Conservation (phyloP, 2,113 vertebrate species). For the Zosterops lateralis region DNA sequence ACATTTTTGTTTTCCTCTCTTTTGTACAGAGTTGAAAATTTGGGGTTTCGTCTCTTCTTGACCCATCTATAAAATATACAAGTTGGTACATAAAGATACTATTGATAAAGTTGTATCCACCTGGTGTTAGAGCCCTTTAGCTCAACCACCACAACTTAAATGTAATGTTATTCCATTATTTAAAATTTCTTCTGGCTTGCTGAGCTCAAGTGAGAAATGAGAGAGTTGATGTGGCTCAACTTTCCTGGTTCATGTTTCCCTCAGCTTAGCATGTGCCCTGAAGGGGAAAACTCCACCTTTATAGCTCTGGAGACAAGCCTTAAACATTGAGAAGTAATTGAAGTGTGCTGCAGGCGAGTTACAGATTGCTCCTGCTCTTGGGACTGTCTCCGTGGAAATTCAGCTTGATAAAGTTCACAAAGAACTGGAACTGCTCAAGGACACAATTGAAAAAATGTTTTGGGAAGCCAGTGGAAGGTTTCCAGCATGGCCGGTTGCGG, state of each 20-base stretch:
- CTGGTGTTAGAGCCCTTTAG: background rate
- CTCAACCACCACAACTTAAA: background rate
- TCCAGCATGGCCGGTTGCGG: background rate
- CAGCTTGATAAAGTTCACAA: background rate
- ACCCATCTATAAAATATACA: background rate
- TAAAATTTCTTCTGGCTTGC: background rate
- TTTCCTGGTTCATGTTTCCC: background rate
- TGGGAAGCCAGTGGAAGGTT: background rate
- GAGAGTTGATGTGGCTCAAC: background rate
- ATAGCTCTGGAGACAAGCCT: background rate
- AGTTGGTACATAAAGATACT: background rate
- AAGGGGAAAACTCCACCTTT: background rate
- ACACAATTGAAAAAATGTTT: background rate
- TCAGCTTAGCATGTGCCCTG: accelerated
- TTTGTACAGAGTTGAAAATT: background rate
- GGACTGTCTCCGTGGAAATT: background rate
- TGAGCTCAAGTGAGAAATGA: background rate
- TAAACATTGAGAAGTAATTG: background rate
- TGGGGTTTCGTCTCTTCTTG: background rate
- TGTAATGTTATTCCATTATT: background rate
- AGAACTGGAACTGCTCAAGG: background rate
- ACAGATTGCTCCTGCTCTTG: background rate
- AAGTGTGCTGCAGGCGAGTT: background rate
- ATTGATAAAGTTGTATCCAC: background rate
- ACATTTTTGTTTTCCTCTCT: background rate